Evolutionary conservation across 2,113 vertebrate genomes (phyloP), one percentile per base, ranked within the genome.

Genomic region (Hepsetus odoe): DNA sequence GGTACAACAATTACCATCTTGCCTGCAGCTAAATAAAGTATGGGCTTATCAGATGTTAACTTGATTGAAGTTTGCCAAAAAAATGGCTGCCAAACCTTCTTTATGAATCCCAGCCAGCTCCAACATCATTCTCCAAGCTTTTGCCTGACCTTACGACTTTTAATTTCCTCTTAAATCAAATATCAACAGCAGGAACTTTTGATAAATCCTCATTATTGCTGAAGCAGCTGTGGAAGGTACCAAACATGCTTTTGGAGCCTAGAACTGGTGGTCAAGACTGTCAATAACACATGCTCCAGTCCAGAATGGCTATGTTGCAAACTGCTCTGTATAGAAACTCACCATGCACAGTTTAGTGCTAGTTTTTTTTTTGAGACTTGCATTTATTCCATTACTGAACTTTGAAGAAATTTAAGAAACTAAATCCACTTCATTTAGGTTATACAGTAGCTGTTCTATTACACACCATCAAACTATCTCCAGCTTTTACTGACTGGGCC

Each of bases 121-220:
- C 24, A 58, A n/a, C 53, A 58, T 72, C 44, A 79, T 26, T 24
- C 53, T 56, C 24, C 18, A 33, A 22, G 5, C 53, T n/a, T 67
- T 72, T 59, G 74, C 74, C 30, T 24, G 18, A 56, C 81, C 69
- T 61, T 33, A 38, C 82, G 78, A 84, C 66, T 81, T 85, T 80
- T 84, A 32, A 76, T 74, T 86, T 89, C 75, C 72, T 73, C 44
- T 24, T 44, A 40, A 78, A 67, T 55, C 44, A 83, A 84, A 84
- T 81, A 71, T 90, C 82, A 84, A 82, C 83, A 83, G 22, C 46
- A 66, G 55, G 68, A 0, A 44, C 58, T 4, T 42, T 67, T 72
- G 77, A 79, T 76, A 81, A 82, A 81, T 65, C 26, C 7, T 12
- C 9, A 16, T 71, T 12, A 16, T 46, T 30, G 74, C 33, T 22